These are phyloP conservation scores for Dryococelus australis DNA, from an alignment of 2,888 invertebrate genomes.

Conservation along the genomic window DNA sequence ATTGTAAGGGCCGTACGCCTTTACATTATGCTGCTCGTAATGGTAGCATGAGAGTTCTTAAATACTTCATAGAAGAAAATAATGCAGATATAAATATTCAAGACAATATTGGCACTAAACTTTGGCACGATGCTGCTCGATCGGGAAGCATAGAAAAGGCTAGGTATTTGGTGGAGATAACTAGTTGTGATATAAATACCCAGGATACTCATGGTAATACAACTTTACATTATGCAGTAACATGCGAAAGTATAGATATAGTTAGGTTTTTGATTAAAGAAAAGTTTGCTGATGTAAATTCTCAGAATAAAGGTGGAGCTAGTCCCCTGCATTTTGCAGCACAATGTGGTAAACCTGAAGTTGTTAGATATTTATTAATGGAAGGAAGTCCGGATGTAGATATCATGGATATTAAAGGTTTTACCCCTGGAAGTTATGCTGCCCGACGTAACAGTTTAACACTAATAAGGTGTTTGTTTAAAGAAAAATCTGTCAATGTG, in stretches of 20 bases:
- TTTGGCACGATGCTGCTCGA: constrained; percentile 7
- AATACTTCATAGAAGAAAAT: no score
- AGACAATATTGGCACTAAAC: background rate
- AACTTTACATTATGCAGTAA: no score
- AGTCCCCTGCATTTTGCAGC: background rate
- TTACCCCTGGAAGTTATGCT: no score
- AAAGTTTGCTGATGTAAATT: no score
- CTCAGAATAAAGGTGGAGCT: background rate
- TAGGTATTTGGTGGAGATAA: background rate
- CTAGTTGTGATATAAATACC: background rate
- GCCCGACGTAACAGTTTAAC: no score
- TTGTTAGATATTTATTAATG: background rate
- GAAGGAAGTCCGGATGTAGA: background rate
- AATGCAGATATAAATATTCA: background rate
- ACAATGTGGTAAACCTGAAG: background rate
- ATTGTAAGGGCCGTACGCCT: no score
- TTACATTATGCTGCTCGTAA: no score
- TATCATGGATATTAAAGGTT: background rate
- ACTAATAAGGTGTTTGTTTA: no score
- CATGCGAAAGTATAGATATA: no score
- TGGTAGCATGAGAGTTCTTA: no score
- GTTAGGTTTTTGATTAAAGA: no score
- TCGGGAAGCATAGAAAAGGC: background rate
- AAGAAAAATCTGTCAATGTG: no score
- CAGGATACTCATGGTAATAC: background rate